Percentiles rank a stretch among this genome's conserved stretches.
These are phyloP conservation scores for Falco berigora DNA, from an alignment of 2,797 vertebrate genomes.

Conservation along the genomic window DNA sequence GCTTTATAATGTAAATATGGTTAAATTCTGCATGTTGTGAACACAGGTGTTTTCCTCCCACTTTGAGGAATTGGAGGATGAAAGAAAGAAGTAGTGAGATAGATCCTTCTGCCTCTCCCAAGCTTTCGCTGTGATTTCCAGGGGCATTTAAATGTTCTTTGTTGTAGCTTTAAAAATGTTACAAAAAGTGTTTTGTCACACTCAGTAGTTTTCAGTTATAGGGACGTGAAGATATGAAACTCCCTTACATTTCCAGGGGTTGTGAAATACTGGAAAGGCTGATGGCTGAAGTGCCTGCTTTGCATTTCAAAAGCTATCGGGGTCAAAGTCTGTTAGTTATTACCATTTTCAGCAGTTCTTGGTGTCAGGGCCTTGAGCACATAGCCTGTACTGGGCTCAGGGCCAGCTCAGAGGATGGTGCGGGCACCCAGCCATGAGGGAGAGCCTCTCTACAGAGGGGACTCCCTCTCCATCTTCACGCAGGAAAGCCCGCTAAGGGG, in stretches of 20 bases:
- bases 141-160: not conserved
- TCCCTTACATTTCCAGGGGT: not conserved
- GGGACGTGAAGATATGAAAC: rapidly evolving
- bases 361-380: not conserved
- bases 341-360: not conserved
- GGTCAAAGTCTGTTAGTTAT: conserved; percentile 45
- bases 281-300: not conserved
- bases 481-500: rapidly evolving
- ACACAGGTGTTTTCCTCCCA: not conserved
- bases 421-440: not conserved
- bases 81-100: not conserved
- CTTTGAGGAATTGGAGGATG: not conserved
- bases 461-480: not conserved
- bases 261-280: not conserved
- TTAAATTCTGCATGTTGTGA: not conserved
- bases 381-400: not conserved
- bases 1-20: not conserved
- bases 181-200: not conserved
- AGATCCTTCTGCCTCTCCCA: not conserved
- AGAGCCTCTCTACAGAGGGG: rapidly evolving
- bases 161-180: not conserved
- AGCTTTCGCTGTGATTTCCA: not conserved
- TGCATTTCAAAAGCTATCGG: conserved; percentile 8
- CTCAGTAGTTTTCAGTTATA: not conserved
- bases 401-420: not conserved